Evolutionary conservation across 2,797 vertebrate genomes (phyloP).

Genomic region (Artibeus jamaicensis): DNA sequence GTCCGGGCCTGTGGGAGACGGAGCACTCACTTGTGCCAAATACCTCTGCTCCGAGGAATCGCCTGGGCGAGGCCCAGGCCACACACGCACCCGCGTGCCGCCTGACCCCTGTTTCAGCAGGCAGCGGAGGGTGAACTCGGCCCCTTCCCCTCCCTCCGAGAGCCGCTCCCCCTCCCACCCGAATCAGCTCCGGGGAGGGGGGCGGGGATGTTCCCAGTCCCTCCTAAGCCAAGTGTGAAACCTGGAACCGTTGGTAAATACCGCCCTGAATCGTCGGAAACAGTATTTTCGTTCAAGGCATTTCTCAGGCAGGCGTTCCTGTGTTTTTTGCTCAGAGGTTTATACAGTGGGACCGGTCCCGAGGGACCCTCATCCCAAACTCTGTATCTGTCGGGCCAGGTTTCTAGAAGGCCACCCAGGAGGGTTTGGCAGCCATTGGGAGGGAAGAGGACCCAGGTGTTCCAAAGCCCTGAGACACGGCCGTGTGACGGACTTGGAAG

Average conservation of each 20-base stretch:
- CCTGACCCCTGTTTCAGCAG: slow-evolving; percentile 46
- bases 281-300: neutral
- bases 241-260: neutral
- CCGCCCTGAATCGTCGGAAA: neutral
- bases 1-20: neutral
- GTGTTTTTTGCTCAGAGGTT: neutral
- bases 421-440: neutral
- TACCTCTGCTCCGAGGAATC: slow-evolving; percentile 40
- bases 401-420: neutral
- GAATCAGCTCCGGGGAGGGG: neutral
- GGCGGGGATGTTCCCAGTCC: neutral
- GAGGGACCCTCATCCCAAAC: neutral
- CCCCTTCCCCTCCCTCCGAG: slow-evolving; percentile 45
- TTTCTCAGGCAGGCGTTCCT: neutral
- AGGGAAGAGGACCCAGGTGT: neutral
- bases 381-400: accelerated
- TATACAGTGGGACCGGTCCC: neutral
- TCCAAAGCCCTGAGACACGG: no score
- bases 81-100: slow-evolving; percentile 19
- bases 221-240: neutral
- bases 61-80: slow-evolving; percentile 59
- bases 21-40: slow-evolving; percentile 62
- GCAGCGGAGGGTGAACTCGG: slow-evolving; percentile 28
- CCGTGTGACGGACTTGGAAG: no score
- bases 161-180: accelerated